Percentiles rank a stretch among this genome's conserved stretches.
phyloP scores from a whole-genome alignment of 2,797 vertebrate species.

The Sebastiscus albofasciatus region DNA sequence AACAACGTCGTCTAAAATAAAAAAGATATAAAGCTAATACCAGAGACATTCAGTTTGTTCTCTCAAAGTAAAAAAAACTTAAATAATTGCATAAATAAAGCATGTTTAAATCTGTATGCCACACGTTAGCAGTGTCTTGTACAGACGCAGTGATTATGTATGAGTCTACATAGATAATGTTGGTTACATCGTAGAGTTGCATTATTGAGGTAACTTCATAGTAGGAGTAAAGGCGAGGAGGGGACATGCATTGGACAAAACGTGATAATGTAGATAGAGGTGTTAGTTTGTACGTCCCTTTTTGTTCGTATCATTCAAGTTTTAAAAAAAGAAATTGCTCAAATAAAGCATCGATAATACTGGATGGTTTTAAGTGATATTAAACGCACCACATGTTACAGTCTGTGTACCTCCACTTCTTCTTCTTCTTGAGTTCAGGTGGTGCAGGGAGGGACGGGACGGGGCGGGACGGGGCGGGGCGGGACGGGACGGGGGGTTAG shows the following conservation, averaged over 20 bases:
- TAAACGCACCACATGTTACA: slow-evolving; percentile 8
- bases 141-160: slow-evolving; percentile 49
- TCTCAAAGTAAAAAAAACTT: slow-evolving; percentile 64
- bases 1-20: slow-evolving; percentile 49
- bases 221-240: slow-evolving; percentile 21
- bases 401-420: slow-evolving; percentile 4
- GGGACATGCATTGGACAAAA: slow-evolving; percentile 56
- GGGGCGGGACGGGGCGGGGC: neutral
- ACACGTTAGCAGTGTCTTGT: slow-evolving; percentile 38
- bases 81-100: slow-evolving; percentile 81
- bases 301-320: slow-evolving; percentile 62
- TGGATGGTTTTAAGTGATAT: slow-evolving; percentile 19
- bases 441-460: neutral
- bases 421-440: slow-evolving; percentile 5
- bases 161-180: slow-evolving; percentile 47
- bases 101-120: slow-evolving; percentile 46
- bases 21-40: slow-evolving; percentile 74
- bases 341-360: slow-evolving; percentile 45
- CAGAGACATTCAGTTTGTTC: slow-evolving; percentile 78
- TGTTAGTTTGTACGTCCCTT: slow-evolving; percentile 56
- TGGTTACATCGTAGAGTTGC: slow-evolving; percentile 47
- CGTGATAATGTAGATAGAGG: slow-evolving; percentile 50
- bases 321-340: slow-evolving; percentile 26
- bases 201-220: slow-evolving; percentile 69
- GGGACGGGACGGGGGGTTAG: slow-evolving; percentile 16